Percentiles rank a stretch among this genome's conserved stretches.
These are phyloP conservation scores for Nomada ferruginata DNA, from an alignment of 2,888 invertebrate species.

Conservation along the genomic window DNA sequence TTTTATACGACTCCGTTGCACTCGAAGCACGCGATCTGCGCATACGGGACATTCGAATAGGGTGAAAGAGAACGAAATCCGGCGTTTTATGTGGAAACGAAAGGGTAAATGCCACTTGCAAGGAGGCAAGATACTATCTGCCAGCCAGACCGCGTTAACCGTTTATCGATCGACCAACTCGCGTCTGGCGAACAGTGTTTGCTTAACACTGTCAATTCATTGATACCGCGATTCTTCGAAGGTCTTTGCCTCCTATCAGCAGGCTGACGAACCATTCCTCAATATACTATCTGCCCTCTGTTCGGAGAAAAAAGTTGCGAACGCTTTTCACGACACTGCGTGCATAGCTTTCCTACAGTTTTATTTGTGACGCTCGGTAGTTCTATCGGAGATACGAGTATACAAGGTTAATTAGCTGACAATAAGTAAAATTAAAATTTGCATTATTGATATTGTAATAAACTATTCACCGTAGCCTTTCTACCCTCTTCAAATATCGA, in stretches of 20 bases:
- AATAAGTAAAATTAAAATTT: too few species aligned
- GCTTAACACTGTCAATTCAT: conserved; percentile 44
- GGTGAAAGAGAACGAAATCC: conserved; percentile 17
- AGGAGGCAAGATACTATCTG: conserved; percentile 48
- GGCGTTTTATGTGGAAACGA: conserved; percentile 12
- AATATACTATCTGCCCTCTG: conserved; percentile 10
- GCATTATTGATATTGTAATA: too few species aligned
- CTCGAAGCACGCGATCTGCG: not conserved
- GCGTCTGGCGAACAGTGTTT: conserved; percentile 48
- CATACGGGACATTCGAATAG: not conserved
- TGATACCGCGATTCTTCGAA: conserved; percentile 5
- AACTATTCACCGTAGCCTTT: too few species aligned
- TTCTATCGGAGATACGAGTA: not conserved
- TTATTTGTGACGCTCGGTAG: not conserved
- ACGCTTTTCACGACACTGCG: not conserved
- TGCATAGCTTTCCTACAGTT: not conserved
- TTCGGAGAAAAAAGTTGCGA: not conserved
- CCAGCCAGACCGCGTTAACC: conserved; percentile 49
- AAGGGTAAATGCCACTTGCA: conserved; percentile 16
- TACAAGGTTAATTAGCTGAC: not conserved
- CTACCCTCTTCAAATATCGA: too few species aligned
- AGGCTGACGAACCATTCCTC: not conserved
- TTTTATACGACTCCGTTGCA: not conserved
- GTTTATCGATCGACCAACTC: conserved; percentile 53
- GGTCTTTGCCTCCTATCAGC: conserved; percentile 13